Evolutionary conservation across 2,113 vertebrate species (phyloP).

Genomic region (Sminthopsis crassicaudata): DNA sequence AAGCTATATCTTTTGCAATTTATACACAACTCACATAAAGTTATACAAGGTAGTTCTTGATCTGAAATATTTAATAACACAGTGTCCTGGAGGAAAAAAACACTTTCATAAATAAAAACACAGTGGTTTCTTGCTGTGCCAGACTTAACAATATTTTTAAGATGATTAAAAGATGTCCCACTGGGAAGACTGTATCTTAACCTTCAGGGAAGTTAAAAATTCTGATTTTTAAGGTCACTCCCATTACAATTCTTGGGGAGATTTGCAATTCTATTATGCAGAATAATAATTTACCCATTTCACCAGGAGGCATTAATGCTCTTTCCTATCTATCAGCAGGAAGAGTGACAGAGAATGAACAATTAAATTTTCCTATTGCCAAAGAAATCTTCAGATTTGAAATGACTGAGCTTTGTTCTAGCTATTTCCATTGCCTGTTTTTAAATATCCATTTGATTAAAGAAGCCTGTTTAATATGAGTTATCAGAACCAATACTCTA

Average conservation of each 20-base stretch:
- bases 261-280: background rate
- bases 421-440: background rate
- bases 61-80: background rate
- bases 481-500: background rate
- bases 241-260: background rate
- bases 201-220: background rate
- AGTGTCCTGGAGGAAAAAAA: background rate
- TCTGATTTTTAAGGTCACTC: background rate
- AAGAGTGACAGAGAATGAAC: background rate
- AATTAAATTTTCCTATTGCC: background rate
- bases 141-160: background rate
- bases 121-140: background rate
- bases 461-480: background rate
- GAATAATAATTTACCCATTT: background rate
- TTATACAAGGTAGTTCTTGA: background rate
- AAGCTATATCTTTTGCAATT: background rate
- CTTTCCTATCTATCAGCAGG: background rate
- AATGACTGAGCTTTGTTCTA: background rate
- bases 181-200: background rate
- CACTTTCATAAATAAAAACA: background rate
- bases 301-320: background rate
- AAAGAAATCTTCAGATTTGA: background rate
- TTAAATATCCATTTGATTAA: background rate
- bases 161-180: background rate
- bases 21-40: background rate